Evolutionary conservation across 2,888 invertebrate genomes (phyloP).

Genomic region (Nineta flava): DNA sequence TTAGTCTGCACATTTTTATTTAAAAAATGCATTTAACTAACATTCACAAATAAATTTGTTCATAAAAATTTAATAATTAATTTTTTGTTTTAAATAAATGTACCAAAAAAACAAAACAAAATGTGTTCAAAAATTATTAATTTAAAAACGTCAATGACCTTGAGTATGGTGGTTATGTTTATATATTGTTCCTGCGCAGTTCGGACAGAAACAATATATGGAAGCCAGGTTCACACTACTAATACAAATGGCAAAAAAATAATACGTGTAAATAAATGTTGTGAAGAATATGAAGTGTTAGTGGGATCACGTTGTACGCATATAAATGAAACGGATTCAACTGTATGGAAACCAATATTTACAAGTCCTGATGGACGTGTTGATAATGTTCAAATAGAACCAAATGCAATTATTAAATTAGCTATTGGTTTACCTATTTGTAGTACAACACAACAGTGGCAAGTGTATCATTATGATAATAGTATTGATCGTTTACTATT

Average conservation of each 20-base stretch:
- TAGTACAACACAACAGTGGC: slow-evolving; percentile 49
- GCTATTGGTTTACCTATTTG: slow-evolving; percentile 52
- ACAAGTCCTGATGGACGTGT: slow-evolving; percentile 36
- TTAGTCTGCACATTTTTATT: too few species aligned
- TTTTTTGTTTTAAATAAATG: background rate
- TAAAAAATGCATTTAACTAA: too few species aligned
- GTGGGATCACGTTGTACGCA: slow-evolving; percentile 49
- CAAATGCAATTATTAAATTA: slow-evolving; percentile 19
- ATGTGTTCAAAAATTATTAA: background rate
- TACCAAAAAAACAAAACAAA: background rate
- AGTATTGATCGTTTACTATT: slow-evolving; percentile 46
- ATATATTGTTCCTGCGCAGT: background rate
- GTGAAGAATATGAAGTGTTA: slow-evolving; percentile 53
- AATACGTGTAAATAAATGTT: slow-evolving; percentile 62
- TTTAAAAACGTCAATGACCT: slow-evolving; percentile 1
- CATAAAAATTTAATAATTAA: background rate
- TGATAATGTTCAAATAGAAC: slow-evolving; percentile 2
- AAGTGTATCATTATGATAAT: slow-evolving; percentile 44
- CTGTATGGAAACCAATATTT: slow-evolving; percentile 44
- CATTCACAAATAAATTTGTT: too few species aligned
- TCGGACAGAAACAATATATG: background rate
- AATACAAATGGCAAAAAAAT: slow-evolving; percentile 4
- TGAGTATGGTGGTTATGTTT: slow-evolving; percentile 1
- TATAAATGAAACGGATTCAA: slow-evolving; percentile 41
- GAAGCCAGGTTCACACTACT: background rate